Evolutionary conservation across 2,113 vertebrate genomes (phyloP).

Genomic region (Tetrax tetrax): DNA sequence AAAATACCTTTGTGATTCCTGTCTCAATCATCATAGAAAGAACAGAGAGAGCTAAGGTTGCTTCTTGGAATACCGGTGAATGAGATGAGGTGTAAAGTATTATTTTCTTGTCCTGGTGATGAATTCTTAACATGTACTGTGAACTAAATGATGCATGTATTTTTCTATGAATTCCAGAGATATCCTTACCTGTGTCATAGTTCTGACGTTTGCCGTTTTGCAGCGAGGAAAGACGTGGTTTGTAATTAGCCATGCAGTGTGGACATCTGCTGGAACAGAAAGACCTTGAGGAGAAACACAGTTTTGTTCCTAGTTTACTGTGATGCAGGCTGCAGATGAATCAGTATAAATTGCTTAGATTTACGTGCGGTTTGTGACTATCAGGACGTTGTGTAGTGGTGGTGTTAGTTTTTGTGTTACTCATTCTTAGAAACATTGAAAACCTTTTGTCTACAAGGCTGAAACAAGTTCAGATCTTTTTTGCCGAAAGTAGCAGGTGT

Average conservation of each 20-base stretch:
- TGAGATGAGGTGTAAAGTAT: not conserved
- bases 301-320: not conserved
- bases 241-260: not conserved
- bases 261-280: not conserved
- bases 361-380: not conserved
- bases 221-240: not conserved
- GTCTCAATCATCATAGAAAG: not conserved
- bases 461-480: not conserved
- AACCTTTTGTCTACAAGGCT: not conserved
- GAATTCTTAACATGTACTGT: not conserved
- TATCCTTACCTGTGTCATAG: too few relatives aligned
- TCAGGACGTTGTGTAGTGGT: not conserved
- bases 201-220: not conserved
- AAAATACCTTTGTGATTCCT: not conserved
- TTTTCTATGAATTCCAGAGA: not conserved
- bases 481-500: not conserved
- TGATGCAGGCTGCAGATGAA: not conserved
- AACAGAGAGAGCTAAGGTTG: not conserved
- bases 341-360: not conserved
- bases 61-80: not conserved
- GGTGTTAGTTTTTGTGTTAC: not conserved
- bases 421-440: not conserved
- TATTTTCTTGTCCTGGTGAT: not conserved
- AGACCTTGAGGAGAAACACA: not conserved
- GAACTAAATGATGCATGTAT: not conserved